Evolutionary conservation across 1,140 invertebrate genomes (phyloP), one percentile per base, ranked within the genome.

Genomic region (Capitella teleta): DNA sequence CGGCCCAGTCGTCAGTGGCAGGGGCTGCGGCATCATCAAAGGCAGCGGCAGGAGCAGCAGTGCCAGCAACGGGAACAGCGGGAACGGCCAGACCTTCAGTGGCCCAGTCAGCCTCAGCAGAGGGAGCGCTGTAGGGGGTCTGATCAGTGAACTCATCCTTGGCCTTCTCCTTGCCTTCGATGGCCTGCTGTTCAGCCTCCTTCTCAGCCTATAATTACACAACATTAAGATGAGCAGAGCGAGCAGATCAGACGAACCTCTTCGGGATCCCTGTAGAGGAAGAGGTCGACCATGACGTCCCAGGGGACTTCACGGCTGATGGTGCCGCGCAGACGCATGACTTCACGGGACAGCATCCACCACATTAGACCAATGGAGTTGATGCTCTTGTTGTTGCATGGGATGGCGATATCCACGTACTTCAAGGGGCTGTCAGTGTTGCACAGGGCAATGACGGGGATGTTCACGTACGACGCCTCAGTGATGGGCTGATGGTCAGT

Each of bases 321-420:
- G 26, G 82, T 84, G 44, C 95, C 96, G 42, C 93, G 81, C 28
- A 99, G 79, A 57, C 93, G 82, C 0, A 98, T 78, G 24, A 99
- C 94, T 75, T 99, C 95, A 64, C 96, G 83, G 24, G 95, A 87
- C 59, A 99, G 75, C 56, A 99, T 73, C 94, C 94, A 99, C 92
- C 93, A 98, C 88, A 99, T 94, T 50, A 99, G 76, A 76, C 96
- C 96, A 74, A 98, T 92, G 14, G 92, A 95, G 63, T 97, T 86
- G n/a, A 83, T 74, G 56, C 86, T 83, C 79, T 98, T 98, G 73
- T 91, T 99, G 76, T 99, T 99, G 78, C 94, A 97, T 47, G 96
- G 96, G 67, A 99, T 98, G 8, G 89, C 89, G 78, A 99, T 95
- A 67, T 99, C 96, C 54, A 99, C 92, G 73, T 90, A 95, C 60